Conservation (phyloP, 2,797 vertebrate genomes). For the Eutrigla gurnardus region DNA sequence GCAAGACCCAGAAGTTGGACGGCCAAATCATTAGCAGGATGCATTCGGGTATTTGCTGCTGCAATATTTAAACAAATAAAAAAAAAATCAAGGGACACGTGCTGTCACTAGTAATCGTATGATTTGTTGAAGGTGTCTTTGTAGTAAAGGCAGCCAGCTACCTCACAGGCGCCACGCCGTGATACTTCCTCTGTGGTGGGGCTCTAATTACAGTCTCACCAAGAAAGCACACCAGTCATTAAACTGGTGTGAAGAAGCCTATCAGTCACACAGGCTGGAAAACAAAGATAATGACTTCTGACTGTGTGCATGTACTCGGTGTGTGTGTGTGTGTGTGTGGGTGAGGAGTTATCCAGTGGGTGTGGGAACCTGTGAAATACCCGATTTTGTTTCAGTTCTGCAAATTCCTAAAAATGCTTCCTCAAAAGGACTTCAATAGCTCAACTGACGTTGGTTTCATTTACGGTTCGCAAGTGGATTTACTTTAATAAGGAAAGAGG, state of each 20-base stretch:
- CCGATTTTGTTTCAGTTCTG: constrained; percentile 64
- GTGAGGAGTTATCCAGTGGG: constrained; percentile 31
- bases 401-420: constrained; percentile 52
- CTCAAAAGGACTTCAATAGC: constrained; percentile 22
- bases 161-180: constrained; percentile 19
- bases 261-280: constrained; percentile 35
- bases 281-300: constrained; percentile 39
- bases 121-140: neutral
- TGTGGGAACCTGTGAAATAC: constrained; percentile 48
- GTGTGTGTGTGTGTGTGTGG: neutral
- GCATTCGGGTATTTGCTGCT: neutral
- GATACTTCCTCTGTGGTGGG: constrained; percentile 15
- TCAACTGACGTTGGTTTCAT: constrained; percentile 35
- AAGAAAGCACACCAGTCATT: constrained; percentile 40
- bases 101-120: neutral
- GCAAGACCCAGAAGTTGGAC: constrained; percentile 49
- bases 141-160: constrained; percentile 17
- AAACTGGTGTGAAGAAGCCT: constrained; percentile 42
- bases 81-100: neutral
- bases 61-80: neutral
- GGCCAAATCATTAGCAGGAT: neutral
- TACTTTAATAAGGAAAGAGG: neutral
- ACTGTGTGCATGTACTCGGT: neutral
- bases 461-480: neutral
- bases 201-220: constrained; percentile 49